Conservation (phyloP, 1,140 invertebrate genomes). For the Trichonephila clavipes region DNA sequence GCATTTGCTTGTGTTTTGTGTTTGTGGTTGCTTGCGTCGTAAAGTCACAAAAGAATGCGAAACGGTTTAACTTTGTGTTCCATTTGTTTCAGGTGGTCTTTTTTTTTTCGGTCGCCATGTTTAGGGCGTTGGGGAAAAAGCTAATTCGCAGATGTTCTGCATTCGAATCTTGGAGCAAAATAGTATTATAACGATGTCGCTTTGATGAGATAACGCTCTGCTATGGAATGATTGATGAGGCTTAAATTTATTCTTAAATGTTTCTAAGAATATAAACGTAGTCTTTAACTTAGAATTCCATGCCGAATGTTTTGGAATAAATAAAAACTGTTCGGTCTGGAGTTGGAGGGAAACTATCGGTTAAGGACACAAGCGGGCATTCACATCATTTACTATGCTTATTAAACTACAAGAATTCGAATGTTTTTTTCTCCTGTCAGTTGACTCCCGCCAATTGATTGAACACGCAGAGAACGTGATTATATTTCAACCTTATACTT, state of each 20-base stretch:
- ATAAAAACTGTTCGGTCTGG: not conserved
- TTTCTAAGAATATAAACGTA: slow-evolving; percentile 24
- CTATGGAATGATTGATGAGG: slow-evolving; percentile 2
- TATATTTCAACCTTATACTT: slow-evolving; percentile 8
- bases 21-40: slow-evolving; percentile 64
- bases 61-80: slow-evolving; percentile 35
- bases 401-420: slow-evolving; percentile 27
- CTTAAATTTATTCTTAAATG: slow-evolving; percentile 32
- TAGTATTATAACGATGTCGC: too few species aligned
- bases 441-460: not conserved
- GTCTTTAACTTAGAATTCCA: slow-evolving; percentile 13
- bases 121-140: slow-evolving; percentile 36
- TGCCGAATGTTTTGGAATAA: slow-evolving; percentile 9
- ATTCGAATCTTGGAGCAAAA: not conserved
- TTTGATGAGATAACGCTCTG: not conserved
- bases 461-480: not conserved
- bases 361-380: not conserved
- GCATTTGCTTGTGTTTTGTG: slow-evolving; percentile 70
- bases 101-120: slow-evolving; percentile 24
- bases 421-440: slow-evolving; percentile 1
- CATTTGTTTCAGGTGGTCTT: slow-evolving; percentile 23
- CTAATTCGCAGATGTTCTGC: slow-evolving; percentile 13
- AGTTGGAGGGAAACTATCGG: not conserved
- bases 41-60: slow-evolving; percentile 42
- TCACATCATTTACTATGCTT: slow-evolving; percentile 5